These are phyloP conservation scores for Pogonognathellus flavescens DNA, from an alignment of 1,140 invertebrate genomes.

Conservation along the genomic window DNA sequence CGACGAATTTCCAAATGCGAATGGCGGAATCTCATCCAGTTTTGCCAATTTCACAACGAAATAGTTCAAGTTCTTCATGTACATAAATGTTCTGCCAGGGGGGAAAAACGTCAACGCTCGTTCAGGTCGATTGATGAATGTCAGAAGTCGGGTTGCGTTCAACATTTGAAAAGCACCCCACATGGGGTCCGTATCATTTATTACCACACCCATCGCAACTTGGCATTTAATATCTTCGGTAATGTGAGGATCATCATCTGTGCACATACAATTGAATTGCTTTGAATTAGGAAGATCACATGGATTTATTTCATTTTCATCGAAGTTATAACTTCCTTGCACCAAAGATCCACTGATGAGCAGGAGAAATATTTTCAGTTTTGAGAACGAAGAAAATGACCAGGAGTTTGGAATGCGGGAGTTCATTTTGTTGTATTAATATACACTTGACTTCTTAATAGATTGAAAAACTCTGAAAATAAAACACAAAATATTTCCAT, in stretches of 20 bases:
- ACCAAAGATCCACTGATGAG: background rate
- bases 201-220: background rate
- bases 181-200: background rate
- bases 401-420: slow-evolving; percentile 22
- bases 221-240: slow-evolving; percentile 53
- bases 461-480: too few relatives aligned
- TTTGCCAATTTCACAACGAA: slow-evolving; percentile 48
- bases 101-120: slow-evolving; percentile 47
- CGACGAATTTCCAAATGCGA: slow-evolving; percentile 62
- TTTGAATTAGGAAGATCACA: slow-evolving; percentile 18
- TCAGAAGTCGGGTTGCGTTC: slow-evolving; percentile 1
- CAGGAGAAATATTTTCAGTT: background rate
- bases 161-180: slow-evolving; percentile 47
- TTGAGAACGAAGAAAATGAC: background rate
- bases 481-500: too few relatives aligned
- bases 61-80: slow-evolving; percentile 52
- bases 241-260: background rate
- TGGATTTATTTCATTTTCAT: slow-evolving; percentile 16
- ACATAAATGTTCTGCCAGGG: slow-evolving; percentile 27
- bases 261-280: slow-evolving; percentile 31
- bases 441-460: background rate
- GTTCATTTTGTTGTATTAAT: background rate
- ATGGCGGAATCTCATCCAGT: slow-evolving; percentile 54
- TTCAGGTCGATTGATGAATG: slow-evolving; percentile 41
- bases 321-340: background rate